Conservation (phyloP, 2,888 invertebrate species). For the Brenthis daphne region DNA sequence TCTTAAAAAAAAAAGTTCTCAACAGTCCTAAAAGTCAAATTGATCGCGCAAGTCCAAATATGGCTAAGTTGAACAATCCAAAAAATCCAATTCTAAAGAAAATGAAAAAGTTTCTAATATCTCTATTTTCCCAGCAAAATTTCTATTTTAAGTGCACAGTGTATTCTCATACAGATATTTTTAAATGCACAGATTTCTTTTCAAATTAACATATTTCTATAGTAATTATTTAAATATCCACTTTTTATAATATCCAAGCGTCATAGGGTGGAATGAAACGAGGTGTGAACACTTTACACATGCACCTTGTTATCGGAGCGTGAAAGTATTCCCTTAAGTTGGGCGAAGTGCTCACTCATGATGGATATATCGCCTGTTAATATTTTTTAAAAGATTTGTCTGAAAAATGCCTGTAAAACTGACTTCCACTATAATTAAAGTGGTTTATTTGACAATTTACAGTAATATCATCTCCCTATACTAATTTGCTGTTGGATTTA, state of each 20-base stretch:
- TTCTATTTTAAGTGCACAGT: too few species aligned
- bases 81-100: too few species aligned
- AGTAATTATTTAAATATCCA: constrained; percentile 10
- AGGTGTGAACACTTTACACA: constrained; percentile 58
- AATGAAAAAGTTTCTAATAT: too few species aligned
- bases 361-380: constrained; percentile 52
- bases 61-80: too few species aligned
- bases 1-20: too few species aligned
- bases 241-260: not conserved
- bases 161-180: too few species aligned
- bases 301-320: constrained; percentile 48
- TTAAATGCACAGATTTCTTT: not conserved
- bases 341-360: constrained; percentile 46
- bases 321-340: constrained; percentile 38
- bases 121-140: too few species aligned
- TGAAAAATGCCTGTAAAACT: not conserved
- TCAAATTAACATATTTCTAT: constrained; percentile 1
- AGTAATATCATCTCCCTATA: too few species aligned
- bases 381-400: constrained; percentile 14
- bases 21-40: too few species aligned
- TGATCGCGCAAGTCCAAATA: too few species aligned
- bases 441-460: too few species aligned
- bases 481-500: too few species aligned
- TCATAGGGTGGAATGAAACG: constrained; percentile 49
- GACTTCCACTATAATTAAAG: not conserved